Evolutionary conservation across 2,113 vertebrate species (phyloP).

Genomic region (Aspidoscelis tigris): DNA sequence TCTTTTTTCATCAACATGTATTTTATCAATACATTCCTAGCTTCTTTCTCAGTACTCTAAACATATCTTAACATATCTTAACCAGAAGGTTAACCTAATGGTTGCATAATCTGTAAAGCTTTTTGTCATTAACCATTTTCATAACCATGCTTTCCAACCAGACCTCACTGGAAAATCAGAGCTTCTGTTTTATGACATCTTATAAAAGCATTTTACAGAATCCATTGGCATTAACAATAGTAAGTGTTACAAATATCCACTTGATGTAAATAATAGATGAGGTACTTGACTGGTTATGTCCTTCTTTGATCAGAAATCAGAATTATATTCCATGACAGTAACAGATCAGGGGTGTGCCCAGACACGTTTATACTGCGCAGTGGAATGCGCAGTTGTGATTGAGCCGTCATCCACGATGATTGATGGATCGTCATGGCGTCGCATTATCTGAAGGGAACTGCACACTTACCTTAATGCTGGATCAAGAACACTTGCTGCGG

Average conservation of each 20-base stretch:
- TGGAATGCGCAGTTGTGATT: too few species aligned
- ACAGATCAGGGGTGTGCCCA: not conserved
- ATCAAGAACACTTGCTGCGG: too few species aligned
- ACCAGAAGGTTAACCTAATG: not conserved
- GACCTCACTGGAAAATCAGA: not conserved
- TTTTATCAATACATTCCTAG: not conserved
- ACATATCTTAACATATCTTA: not conserved
- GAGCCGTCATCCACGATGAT: too few species aligned
- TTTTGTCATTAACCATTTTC: not conserved
- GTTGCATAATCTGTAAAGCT: not conserved
- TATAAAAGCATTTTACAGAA: not conserved
- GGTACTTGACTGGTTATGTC: slow-evolving; percentile 22
- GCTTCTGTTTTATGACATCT: slow-evolving; percentile 5
- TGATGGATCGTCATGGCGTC: too few species aligned
- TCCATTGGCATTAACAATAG: slow-evolving; percentile 12
- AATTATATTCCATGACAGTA: slow-evolving; percentile 16
- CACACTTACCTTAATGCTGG: too few species aligned
- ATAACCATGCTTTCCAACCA: not conserved
- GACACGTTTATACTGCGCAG: too few species aligned
- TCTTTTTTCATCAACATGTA: slow-evolving; percentile 27
- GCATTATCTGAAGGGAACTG: too few species aligned
- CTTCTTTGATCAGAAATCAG: slow-evolving; percentile 26
- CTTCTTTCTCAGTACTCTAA: not conserved
- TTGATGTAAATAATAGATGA: slow-evolving; percentile 35
- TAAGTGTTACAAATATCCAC: not conserved